These are phyloP conservation scores for Lytechinus variegatus DNA, from an alignment of 35 echinoderm and acorn worm genomes.

Conservation along the genomic window DNA sequence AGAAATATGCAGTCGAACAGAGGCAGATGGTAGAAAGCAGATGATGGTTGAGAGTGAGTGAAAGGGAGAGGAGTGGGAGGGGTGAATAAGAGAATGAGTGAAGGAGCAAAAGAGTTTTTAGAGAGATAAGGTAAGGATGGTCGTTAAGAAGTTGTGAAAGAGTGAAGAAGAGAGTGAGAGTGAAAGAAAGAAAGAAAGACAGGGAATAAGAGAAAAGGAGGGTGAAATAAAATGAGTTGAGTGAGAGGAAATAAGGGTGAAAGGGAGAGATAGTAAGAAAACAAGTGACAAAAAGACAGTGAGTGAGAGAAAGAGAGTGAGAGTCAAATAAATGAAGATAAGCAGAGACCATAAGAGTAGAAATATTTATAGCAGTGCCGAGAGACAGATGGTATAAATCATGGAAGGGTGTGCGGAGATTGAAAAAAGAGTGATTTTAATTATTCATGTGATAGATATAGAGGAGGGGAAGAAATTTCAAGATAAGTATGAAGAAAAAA, in stretches of 20 bases:
- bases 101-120: no score
- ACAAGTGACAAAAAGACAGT: no score
- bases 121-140: no score
- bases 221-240: neutral
- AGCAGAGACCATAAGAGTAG: neutral
- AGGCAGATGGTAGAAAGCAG: no score
- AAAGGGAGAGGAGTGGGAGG: no score
- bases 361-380: neutral
- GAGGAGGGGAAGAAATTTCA: conserved; percentile 1
- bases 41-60: no score
- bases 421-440: neutral
- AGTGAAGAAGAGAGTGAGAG: neutral
- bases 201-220: neutral
- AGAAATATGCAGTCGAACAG: no score
- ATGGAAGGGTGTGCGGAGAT: neutral
- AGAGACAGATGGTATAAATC: neutral
- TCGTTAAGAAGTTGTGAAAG: no score
- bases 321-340: no score
- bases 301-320: neutral
- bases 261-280: no score
- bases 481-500: neutral
- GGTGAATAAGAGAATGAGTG: no score
- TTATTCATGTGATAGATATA: neutral
- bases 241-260: neutral
- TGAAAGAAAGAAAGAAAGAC: neutral